Evolutionary conservation across 2,113 vertebrate species (phyloP), one percentile per base, ranked within the genome.

Genomic region (Lasiurus cinereus): DNA sequence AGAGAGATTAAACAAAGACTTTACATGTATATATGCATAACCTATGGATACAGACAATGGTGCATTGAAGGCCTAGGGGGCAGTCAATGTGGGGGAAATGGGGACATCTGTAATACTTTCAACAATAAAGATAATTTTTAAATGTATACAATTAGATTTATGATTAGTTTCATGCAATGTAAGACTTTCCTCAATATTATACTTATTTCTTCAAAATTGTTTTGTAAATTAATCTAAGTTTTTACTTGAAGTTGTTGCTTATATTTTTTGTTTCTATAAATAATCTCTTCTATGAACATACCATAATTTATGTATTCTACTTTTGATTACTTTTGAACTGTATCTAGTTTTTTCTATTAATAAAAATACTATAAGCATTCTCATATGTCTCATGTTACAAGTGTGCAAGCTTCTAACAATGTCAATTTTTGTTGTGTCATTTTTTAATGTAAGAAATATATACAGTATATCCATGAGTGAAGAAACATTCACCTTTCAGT

Each of bases 291-390:
- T 56, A 21, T 82, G 19, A 79, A 19, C 48, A 73, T 27, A 74
- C 29, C 8, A 24, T 27, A 90, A 93, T 86, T 29, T 59, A 79
- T 67, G 10, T 64, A 78, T 67, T 88, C 7, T 85, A 27, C 36
- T 74, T 93, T 85, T 90, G 56, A 82, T 86, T 36, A 50, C 48
- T 59, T 50, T 90, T 66, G 10, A 19, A 84, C 48, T 85, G 54
- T 79, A 66, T 89, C 16, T 79, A n/a, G 8, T 46, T 84, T 70
- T 84, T 33, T 15, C 3, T 11, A 52, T 74, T 83, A 54, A 83
- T 92, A 21, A 70, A 88, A 66, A 78, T 72, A 4, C 66, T 31
- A 0, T 72, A 66, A 22, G 7, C 14, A 52, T 73, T 90, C 27
- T 46, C 22, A 66, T 15, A 48, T 15, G 3, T 70, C 29, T 90